Evolutionary conservation across 2,888 invertebrate species (phyloP).

Genomic region (Nebria salina): DNA sequence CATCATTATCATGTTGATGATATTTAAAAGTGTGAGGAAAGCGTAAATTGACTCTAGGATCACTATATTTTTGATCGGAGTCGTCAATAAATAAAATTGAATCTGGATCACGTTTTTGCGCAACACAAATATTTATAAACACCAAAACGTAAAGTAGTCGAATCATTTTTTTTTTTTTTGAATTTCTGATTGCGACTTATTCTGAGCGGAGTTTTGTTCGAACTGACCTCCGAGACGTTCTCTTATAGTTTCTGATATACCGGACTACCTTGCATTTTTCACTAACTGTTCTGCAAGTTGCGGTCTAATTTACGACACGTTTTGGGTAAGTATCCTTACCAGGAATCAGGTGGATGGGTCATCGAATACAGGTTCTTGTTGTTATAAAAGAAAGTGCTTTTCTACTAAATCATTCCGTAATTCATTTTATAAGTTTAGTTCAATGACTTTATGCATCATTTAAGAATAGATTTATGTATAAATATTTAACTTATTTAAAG

Average conservation of each 20-base stretch:
- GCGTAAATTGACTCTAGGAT: conserved; percentile 25
- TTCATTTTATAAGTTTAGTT: not conserved
- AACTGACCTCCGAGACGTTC: not conserved
- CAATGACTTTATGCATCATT: not conserved
- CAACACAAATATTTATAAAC: not conserved
- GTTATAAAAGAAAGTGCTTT: not conserved
- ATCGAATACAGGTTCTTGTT: not conserved
- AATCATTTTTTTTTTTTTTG: not conserved
- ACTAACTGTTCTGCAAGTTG: conserved; percentile 4
- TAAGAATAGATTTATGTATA: conserved; percentile 1
- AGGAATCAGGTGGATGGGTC: not conserved
- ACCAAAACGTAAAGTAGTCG: not conserved
- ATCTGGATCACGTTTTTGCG: conserved; percentile 19
- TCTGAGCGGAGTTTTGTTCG: not conserved
- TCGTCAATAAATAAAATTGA: conserved; percentile 30
- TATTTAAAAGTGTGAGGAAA: conserved; percentile 19
- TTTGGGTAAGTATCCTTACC: not conserved
- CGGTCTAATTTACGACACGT: not conserved
- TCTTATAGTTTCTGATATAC: not conserved
- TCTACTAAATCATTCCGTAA: not conserved
- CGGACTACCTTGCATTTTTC: not conserved
- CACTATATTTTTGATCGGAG: not conserved
- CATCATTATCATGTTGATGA: conserved; percentile 7
- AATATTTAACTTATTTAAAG: not conserved
- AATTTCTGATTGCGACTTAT: not conserved